Evolutionary conservation across 2,113 vertebrate species (phyloP).

Genomic region (Gymnocephalus cernua): DNA sequence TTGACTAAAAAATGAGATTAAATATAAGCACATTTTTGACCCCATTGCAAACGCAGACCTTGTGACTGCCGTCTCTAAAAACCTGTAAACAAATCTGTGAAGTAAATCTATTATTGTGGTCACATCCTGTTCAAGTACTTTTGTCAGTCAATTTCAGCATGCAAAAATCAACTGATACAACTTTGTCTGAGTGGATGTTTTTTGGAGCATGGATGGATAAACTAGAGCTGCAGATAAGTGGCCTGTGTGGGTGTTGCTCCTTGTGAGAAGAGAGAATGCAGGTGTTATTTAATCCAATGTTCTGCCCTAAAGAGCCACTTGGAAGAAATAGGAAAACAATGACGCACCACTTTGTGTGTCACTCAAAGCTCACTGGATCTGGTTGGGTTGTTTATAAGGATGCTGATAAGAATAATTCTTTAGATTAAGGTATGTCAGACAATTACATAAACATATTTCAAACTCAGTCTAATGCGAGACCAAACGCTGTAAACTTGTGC

Average conservation of each 20-base stretch:
- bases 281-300: constrained; percentile 27
- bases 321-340: constrained; percentile 38
- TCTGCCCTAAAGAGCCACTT: constrained; percentile 30
- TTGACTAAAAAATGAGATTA: background rate
- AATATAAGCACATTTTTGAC: background rate
- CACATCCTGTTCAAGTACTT: background rate
- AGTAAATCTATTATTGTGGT: background rate
- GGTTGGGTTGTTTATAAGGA: background rate
- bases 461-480: background rate
- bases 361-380: constrained; percentile 18
- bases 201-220: background rate
- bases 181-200: background rate
- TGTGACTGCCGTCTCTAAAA: background rate
- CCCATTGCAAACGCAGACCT: background rate
- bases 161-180: background rate
- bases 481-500: background rate
- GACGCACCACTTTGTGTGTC: constrained; percentile 20
- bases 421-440: background rate
- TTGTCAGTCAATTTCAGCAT: background rate
- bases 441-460: constrained; percentile 14
- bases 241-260: constrained; percentile 26
- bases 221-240: constrained; percentile 1
- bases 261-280: constrained; percentile 8
- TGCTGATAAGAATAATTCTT: constrained; percentile 5
- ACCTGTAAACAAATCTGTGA: background rate